These are phyloP conservation scores for Leptoteleia sp. DNA, from an alignment of 1,140 invertebrate genomes.

Conservation along the genomic window DNA sequence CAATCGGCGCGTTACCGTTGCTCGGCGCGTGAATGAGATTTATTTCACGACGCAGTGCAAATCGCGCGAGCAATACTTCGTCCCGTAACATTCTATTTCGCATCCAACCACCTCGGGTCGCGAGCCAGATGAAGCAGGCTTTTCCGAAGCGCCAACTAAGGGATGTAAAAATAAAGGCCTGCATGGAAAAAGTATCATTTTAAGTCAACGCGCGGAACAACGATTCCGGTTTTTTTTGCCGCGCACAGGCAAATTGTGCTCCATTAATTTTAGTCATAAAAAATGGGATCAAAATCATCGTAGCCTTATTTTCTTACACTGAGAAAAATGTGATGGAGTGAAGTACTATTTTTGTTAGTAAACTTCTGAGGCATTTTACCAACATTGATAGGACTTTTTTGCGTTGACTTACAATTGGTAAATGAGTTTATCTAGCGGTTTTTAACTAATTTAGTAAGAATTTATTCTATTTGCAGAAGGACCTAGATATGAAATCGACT, in stretches of 20 bases:
- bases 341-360: too few relatives aligned
- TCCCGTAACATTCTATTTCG: slow-evolving; percentile 24
- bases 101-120: too few relatives aligned
- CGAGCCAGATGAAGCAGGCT: too few relatives aligned
- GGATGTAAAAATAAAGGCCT: slow-evolving; percentile 18
- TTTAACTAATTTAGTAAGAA: too few relatives aligned
- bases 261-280: slow-evolving; percentile 39
- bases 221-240: slow-evolving; percentile 25
- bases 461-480: too few relatives aligned
- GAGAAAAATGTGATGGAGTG: too few relatives aligned
- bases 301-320: too few relatives aligned
- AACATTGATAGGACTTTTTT: too few relatives aligned
- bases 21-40: slow-evolving; percentile 39
- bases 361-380: too few relatives aligned
- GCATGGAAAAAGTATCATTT: slow-evolving; percentile 21
- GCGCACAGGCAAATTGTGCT: slow-evolving; percentile 15
- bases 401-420: too few relatives aligned
- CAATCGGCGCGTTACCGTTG: slow-evolving; percentile 41
- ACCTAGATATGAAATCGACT: too few relatives aligned
- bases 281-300: slow-evolving; percentile 17
- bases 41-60: slow-evolving; percentile 36
- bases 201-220: slow-evolving; percentile 32
- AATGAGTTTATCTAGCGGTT: too few relatives aligned
- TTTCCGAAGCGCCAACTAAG: neutral
- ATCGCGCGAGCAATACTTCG: slow-evolving; percentile 18